Percentiles rank a stretch among this genome's conserved stretches.
Conservation (phyloP, 2,797 vertebrate genomes). For the Carapus acus region DNA sequence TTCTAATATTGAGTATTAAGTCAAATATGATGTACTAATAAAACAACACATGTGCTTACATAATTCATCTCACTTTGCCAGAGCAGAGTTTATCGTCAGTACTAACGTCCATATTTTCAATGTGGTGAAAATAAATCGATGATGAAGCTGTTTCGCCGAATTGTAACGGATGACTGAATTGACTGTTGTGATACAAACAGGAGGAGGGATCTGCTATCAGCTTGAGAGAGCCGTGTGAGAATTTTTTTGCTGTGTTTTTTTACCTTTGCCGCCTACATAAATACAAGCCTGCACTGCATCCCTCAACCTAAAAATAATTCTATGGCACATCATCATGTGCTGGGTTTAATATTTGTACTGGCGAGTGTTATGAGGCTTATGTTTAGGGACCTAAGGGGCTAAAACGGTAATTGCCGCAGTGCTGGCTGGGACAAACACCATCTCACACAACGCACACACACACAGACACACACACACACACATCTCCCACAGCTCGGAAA, state of each 20-base stretch:
- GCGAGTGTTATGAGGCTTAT: conserved; percentile 53
- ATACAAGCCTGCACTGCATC: conserved; percentile 11
- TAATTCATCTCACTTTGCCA: no score
- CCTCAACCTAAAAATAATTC: conserved; percentile 47
- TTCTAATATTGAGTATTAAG: no score
- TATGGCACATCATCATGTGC: conserved; percentile 32
- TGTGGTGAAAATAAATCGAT: no score
- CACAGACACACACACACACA: conserved; percentile 37
- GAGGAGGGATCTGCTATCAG: no score
- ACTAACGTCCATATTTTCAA: no score
- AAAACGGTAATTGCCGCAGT: conserved; percentile 53
- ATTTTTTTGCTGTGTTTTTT: conserved; percentile 3
- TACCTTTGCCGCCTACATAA: neutral
- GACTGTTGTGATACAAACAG: no score
- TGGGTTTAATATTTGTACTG: conserved; percentile 53
- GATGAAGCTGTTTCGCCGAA: no score
- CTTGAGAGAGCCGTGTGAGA: no score
- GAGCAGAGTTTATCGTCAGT: no score
- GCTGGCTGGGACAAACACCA: conserved; percentile 51
- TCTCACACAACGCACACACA: conserved; percentile 42
- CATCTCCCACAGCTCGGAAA: conserved; percentile 56
- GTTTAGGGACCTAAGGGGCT: conserved; percentile 44
- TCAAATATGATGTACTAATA: no score
- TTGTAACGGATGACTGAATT: no score
- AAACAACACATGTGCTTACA: no score